Evolutionary conservation across 2,113 vertebrate genomes (phyloP), one percentile per base, ranked within the genome.

Genomic region (Murina feae): DNA sequence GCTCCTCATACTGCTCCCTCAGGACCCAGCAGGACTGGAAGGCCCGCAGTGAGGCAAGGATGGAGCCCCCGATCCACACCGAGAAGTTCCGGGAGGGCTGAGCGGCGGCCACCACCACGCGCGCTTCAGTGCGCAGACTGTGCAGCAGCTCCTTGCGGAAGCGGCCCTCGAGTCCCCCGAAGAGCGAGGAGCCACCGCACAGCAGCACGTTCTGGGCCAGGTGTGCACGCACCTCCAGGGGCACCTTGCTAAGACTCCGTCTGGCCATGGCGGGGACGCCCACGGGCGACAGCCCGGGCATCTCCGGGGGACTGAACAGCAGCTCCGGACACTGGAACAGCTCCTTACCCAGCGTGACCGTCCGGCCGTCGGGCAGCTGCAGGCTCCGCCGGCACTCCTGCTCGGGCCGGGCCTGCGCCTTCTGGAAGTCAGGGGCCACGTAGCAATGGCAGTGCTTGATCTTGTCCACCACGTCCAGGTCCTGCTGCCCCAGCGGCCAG

Each of bases 21-120:
- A 63, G 82, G 75, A 98, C 71, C 98, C 98, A 98, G 51, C 96
- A 97, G 0, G 97, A 89, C 94, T 97, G 97, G 88, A 98, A 98
- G 72, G 96, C 92, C 0, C 55, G 71, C 76, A 98, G 72, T 0
- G 97, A 98, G 44, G 98, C 98, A 23, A 98, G 95, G 69, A 98
- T 86, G 79, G 98, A 98, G 9, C 98, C 98, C 1, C 98, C 98
- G 0, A 91, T 89, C 98, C 98, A 98, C 51, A 98, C 97, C 0
- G 97, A 96, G 6, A 92, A 91, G 13, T 93, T 88, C 30, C 97
- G 63, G 44, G 44, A 35, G 6, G 97, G 96, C 44, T 68, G 81
- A 8, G 96, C 95, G 0, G 13, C 95, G 0, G 13, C 17, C 60
- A 98, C 97, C 12, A 66, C 91, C 20, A 92, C 53, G 25, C 66